A percentile compares a stretch with the other conserved stretches of the same genome.
These are phyloP conservation scores for Chalcosyrphus nemorum DNA, from an alignment of 2,888 invertebrate genomes.

Conservation along the genomic window DNA sequence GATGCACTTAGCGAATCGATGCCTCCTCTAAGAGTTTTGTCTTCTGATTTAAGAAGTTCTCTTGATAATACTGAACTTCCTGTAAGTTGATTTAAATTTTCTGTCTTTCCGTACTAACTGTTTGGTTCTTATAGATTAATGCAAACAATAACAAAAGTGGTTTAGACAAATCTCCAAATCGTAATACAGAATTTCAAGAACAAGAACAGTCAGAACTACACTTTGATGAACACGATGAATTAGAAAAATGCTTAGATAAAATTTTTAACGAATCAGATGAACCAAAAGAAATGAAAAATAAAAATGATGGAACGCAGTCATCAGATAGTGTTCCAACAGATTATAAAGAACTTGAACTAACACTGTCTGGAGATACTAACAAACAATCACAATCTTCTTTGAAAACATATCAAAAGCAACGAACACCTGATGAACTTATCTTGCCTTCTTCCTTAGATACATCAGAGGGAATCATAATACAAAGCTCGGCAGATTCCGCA, in stretches of 20 bases:
- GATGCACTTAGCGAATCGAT: not conserved
- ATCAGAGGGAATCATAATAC: not conserved
- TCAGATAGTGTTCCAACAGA: not conserved
- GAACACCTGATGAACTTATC: not conserved
- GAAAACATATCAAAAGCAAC: not conserved
- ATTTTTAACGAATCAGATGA: not conserved
- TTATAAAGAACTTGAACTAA: not conserved
- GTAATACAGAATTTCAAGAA: not conserved
- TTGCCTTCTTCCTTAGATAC: not conserved
- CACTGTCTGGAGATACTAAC: not conserved
- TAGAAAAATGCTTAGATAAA: not conserved
- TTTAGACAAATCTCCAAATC: not conserved
- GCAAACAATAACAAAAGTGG: not conserved
- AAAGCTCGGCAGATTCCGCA: not conserved
- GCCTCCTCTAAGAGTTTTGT: not conserved
- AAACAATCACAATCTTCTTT: not conserved
- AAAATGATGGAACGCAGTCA: no score
- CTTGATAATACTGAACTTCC: not conserved
- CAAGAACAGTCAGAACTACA: not conserved
- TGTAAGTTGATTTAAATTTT: not conserved
- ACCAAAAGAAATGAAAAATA: not conserved
- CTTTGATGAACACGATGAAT: not conserved
- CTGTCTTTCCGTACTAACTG: not conserved
- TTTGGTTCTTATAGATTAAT: not conserved
- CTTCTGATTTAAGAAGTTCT: not conserved